phyloP scores from a whole-genome alignment of 2,888 invertebrate species.

The Halictus quadricinctus region DNA sequence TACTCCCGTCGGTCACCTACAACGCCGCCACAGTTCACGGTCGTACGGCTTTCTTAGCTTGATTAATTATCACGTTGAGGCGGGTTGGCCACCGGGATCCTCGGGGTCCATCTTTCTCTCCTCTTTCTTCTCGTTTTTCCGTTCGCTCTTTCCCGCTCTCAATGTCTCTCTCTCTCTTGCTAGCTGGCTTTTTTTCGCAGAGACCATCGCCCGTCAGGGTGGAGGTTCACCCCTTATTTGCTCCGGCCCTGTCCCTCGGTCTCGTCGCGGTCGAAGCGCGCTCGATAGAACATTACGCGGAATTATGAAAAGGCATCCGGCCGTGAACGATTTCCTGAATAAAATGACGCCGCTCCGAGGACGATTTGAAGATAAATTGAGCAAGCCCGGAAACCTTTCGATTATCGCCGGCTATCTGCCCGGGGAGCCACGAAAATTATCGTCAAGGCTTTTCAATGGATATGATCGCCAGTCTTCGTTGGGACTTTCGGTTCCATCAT shows the following conservation, averaged over 20 bases:
- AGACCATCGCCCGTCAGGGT: background rate
- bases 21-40: slow-evolving; percentile 65
- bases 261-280: slow-evolving; percentile 40
- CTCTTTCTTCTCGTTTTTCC: background rate
- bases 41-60: slow-evolving; percentile 77
- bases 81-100: slow-evolving; percentile 53
- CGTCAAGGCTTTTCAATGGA: slow-evolving; percentile 19
- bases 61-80: slow-evolving; percentile 77
- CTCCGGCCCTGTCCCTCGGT: slow-evolving; percentile 34
- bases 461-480: background rate
- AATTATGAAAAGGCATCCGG: slow-evolving; percentile 69
- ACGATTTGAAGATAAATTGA: slow-evolving; percentile 68
- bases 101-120: slow-evolving; percentile 43
- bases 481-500: background rate
- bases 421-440: slow-evolving; percentile 30
- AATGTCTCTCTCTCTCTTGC: slow-evolving; percentile 11
- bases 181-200: background rate
- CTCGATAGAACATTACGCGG: slow-evolving; percentile 62
- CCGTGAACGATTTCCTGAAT: slow-evolving; percentile 68
- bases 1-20: slow-evolving; percentile 16
- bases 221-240: slow-evolving; percentile 51
- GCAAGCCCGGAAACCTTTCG: slow-evolving; percentile 55
- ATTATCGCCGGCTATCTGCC: slow-evolving; percentile 51
- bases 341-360: slow-evolving; percentile 60
- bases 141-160: slow-evolving; percentile 2